Evolutionary conservation across 30 jellyfish, hydroid and myxozoan genomes (phyloP).

Genomic region (Aurelia sp.): DNA sequence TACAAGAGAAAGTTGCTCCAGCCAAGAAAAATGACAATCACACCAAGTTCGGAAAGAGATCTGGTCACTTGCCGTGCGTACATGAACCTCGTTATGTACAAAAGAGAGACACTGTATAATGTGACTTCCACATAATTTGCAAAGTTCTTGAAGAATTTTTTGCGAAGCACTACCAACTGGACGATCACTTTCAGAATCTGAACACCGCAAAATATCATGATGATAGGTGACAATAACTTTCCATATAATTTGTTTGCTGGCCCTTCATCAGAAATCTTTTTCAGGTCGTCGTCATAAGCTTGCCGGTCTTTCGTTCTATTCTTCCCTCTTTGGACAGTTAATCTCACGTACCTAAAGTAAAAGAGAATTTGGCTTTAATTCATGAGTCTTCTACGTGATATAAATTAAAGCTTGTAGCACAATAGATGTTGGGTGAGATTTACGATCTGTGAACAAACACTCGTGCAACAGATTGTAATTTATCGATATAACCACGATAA

Average conservation of each 20-base stretch:
- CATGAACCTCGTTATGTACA: slow-evolving; percentile 18
- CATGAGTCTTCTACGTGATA: too few species aligned
- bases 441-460: too few species aligned
- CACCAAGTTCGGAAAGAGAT: slow-evolving; percentile 47
- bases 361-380: too few species aligned
- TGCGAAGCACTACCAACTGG: slow-evolving; percentile 49
- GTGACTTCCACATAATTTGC: slow-evolving; percentile 44
- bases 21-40: slow-evolving; percentile 66
- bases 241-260: slow-evolving; percentile 33
- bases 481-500: too few species aligned
- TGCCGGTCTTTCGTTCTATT: background rate
- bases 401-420: too few species aligned
- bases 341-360: too few species aligned
- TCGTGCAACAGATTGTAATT: too few species aligned
- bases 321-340: background rate
- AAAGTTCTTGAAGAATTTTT: slow-evolving; percentile 38
- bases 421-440: too few species aligned
- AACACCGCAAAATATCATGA: slow-evolving; percentile 22
- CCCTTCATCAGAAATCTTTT: background rate
- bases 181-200: slow-evolving; percentile 30
- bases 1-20: slow-evolving; percentile 71
- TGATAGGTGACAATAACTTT: slow-evolving; percentile 25
- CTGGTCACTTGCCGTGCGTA: background rate
- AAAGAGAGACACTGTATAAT: background rate
- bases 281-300: background rate